Conservation (phyloP, 2,113 vertebrate species). For the Acinonyx jubatus region DNA sequence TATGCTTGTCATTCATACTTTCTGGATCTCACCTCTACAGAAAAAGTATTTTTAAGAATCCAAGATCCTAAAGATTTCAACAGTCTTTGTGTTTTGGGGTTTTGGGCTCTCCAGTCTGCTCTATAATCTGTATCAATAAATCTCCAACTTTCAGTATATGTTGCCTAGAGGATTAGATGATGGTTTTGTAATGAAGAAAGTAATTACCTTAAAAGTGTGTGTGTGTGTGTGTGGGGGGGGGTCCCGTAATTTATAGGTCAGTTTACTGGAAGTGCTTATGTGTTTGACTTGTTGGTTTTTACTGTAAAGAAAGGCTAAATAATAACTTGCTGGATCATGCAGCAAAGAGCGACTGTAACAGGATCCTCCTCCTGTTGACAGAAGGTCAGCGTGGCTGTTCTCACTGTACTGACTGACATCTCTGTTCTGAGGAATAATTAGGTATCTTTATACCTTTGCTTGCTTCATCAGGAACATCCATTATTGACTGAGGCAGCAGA, state of each 20-base stretch:
- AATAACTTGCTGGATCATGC: conserved; percentile 33
- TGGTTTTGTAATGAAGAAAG: conserved; percentile 30
- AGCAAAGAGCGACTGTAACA: not conserved
- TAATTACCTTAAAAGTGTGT: conserved; percentile 45
- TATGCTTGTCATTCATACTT: not conserved
- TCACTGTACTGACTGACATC: not conserved
- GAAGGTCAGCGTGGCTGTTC: not conserved
- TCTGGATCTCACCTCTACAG: not conserved
- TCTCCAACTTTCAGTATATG: not conserved
- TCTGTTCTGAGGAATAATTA: conserved; percentile 25
- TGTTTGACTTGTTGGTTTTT: conserved; percentile 52
- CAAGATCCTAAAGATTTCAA: not conserved
- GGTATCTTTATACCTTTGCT: conserved; percentile 32
- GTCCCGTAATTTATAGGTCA: conserved; percentile 29
- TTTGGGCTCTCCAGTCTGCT: not conserved
- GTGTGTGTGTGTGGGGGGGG: not conserved
- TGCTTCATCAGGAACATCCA: not conserved
- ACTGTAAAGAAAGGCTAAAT: not conserved
- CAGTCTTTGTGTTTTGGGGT: not conserved
- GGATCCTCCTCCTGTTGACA: conserved; percentile 47
- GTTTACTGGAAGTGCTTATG: not conserved
- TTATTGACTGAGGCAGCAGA: not conserved
- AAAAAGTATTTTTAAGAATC: not conserved
- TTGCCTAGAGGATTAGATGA: conserved; percentile 24
- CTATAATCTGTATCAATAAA: not conserved